phyloP scores from a whole-genome alignment of 2,113 vertebrate species.

The Melospiza georgiana region DNA sequence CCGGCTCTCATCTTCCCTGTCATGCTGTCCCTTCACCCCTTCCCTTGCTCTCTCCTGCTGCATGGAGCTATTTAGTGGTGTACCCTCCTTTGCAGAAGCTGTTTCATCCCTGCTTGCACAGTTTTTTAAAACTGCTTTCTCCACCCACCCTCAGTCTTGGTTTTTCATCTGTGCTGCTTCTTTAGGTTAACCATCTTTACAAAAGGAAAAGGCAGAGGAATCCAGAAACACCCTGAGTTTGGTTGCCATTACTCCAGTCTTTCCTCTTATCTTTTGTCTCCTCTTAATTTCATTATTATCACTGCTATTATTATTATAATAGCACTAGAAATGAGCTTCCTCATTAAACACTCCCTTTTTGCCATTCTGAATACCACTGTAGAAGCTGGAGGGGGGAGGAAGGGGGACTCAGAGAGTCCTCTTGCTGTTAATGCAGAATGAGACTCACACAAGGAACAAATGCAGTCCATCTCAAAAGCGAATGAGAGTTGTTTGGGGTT shows the following conservation, averaged over 20 bases:
- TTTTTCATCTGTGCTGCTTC: constrained; percentile 7
- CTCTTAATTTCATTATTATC: constrained; percentile 1
- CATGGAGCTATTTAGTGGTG: background rate
- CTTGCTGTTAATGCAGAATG: background rate
- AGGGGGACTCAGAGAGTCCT: background rate
- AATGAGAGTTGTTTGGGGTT: background rate
- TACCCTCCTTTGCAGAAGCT: constrained; percentile 29
- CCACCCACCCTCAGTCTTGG: background rate
- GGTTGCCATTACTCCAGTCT: background rate
- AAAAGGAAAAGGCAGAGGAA: background rate
- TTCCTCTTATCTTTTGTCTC: background rate
- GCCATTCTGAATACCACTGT: background rate
- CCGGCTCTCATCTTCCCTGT: background rate
- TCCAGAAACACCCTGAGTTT: background rate
- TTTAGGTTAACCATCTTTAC: background rate
- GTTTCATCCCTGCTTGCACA: constrained; percentile 27
- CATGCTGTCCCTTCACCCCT: background rate
- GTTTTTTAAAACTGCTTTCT: constrained; percentile 41
- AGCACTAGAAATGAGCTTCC: background rate
- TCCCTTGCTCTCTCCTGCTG: background rate
- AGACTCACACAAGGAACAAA: background rate
- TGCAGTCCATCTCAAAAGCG: constrained; percentile 12
- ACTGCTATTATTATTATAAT: background rate
- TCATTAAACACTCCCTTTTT: background rate
- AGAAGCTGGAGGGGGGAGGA: background rate